Conservation (phyloP, 2,113 vertebrate genomes). For the Siphamia tubifer region DNA sequence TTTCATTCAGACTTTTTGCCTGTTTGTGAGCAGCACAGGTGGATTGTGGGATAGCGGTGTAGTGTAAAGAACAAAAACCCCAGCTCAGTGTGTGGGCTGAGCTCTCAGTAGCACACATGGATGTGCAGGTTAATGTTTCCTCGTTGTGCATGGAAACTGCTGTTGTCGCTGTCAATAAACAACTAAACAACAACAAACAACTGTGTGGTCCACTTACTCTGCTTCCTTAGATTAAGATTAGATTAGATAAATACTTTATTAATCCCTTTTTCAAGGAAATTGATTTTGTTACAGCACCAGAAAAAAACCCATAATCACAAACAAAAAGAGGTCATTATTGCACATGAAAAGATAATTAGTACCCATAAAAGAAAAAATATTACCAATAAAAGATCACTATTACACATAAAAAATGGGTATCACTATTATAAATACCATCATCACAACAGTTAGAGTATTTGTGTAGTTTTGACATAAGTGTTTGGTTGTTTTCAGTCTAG, state of each 20-base stretch:
- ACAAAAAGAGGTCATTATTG: no score
- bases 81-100: constrained; percentile 31
- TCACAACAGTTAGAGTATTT: no score
- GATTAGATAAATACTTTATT: no score
- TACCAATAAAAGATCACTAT: no score
- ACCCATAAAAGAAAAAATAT: no score
- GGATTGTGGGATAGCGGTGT: constrained; percentile 14
- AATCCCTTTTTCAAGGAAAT: no score
- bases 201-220: background rate
- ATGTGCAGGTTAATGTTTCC: constrained; percentile 51
- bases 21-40: background rate
- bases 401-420: no score
- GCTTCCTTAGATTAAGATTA: background rate
- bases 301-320: no score
- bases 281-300: no score
- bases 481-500: no score
- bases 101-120: constrained; percentile 43
- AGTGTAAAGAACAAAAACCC: constrained; percentile 10
- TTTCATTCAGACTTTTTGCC: background rate
- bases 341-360: no score
- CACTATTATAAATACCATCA: background rate
- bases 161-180: constrained; percentile 62
- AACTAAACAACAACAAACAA: constrained; percentile 13
- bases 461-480: no score
- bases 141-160: constrained; percentile 55